phyloP scores from a whole-genome alignment of 1,140 invertebrate genomes.

The Drosophila sp. region DNA sequence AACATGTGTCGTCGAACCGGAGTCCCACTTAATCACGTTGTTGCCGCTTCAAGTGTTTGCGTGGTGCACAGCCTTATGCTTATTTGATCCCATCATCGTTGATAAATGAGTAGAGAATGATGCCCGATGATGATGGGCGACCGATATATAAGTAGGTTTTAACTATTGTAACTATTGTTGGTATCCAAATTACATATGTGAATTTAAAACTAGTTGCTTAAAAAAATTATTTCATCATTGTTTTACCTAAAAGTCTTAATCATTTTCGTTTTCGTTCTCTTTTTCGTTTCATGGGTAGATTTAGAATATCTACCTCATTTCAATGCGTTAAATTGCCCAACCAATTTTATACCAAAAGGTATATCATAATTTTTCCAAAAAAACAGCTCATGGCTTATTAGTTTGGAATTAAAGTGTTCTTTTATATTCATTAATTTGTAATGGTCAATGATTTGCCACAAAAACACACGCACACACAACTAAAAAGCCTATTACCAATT shows the following conservation, averaged over 20 bases:
- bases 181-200: no score
- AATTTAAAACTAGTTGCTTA: no score
- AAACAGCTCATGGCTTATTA: background rate
- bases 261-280: no score
- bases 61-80: background rate
- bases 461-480: background rate
- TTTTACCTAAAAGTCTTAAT: no score
- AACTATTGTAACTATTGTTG: no score
- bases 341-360: no score
- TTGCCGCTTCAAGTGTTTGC: conserved; percentile 29
- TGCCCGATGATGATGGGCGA: background rate
- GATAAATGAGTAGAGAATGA: background rate
- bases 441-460: conserved; percentile 5
- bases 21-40: conserved; percentile 52
- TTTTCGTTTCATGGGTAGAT: no score
- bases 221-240: no score
- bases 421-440: background rate
- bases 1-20: conserved; percentile 34
- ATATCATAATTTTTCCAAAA: background rate
- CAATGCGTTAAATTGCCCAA: no score
- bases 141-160: no score
- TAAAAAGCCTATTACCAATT: background rate
- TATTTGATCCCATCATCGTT: conserved; percentile 1
- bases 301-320: no score
- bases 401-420: background rate